phyloP scores from a whole-genome alignment of 2,113 vertebrate genomes.

The Pristiophorus japonicus region DNA sequence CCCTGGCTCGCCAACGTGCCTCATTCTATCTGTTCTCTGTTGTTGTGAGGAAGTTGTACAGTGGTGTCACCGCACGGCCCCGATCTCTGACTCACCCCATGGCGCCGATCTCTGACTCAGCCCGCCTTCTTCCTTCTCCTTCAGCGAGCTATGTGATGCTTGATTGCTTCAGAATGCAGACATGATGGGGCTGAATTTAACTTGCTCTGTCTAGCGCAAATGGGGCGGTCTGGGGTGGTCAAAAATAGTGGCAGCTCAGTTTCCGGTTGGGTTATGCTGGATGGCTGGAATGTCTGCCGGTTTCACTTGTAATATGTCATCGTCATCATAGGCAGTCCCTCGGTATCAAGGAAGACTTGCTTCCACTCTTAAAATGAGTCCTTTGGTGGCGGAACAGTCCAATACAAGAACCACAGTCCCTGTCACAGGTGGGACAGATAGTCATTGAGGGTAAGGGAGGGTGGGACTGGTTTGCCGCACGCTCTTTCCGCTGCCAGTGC shows the following conservation, averaged over 20 bases:
- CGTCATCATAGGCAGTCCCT: too few relatives aligned
- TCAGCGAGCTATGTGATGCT: background rate
- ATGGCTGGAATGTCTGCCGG: background rate
- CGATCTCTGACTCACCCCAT: background rate
- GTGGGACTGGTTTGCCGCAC: too few relatives aligned
- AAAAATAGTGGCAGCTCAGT: background rate
- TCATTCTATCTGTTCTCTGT: background rate
- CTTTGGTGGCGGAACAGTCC: too few relatives aligned
- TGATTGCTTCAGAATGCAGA: background rate
- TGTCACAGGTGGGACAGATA: too few relatives aligned
- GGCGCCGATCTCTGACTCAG: background rate
- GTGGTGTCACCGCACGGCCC: too few relatives aligned
- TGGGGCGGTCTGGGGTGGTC: background rate
- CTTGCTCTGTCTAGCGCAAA: background rate
- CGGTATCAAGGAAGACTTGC: too few relatives aligned
- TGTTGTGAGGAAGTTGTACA: background rate
- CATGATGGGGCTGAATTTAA: background rate
- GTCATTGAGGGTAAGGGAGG: too few relatives aligned
- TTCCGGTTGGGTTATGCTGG: background rate
- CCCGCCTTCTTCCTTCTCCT: background rate
- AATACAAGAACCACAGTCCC: too few relatives aligned
- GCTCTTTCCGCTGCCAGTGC: too few relatives aligned
- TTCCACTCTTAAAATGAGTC: too few relatives aligned
- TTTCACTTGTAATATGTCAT: background rate
- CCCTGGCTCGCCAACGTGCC: background rate